phyloP scores from a whole-genome alignment of 2,113 vertebrate genomes.

The Gallinago media region DNA sequence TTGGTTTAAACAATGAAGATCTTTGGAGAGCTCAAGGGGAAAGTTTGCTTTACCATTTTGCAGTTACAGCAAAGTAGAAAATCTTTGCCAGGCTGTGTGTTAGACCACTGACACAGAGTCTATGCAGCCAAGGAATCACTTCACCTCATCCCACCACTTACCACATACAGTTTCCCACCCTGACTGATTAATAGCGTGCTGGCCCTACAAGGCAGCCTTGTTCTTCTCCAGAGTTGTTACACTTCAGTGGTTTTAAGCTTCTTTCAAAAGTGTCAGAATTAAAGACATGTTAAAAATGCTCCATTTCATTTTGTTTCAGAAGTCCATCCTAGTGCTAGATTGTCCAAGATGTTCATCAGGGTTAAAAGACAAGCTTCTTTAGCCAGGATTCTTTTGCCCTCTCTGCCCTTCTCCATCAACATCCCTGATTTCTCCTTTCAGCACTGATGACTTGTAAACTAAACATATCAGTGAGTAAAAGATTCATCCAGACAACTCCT shows the following conservation, averaged over 20 bases:
- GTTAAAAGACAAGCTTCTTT: background rate
- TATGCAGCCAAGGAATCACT: background rate
- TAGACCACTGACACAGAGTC: background rate
- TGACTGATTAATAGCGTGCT: background rate
- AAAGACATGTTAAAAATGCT: background rate
- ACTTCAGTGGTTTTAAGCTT: background rate
- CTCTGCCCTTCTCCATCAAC: background rate
- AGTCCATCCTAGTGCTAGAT: background rate
- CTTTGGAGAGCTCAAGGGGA: background rate
- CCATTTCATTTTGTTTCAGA: background rate
- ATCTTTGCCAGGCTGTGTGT: background rate
- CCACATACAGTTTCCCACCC: background rate
- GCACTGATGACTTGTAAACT: background rate
- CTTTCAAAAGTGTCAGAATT: background rate
- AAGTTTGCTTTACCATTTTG: background rate
- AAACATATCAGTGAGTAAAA: background rate
- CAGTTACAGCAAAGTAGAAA: background rate
- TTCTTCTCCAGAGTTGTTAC: background rate
- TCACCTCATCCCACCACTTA: background rate
- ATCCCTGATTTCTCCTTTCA: background rate
- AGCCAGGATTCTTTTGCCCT: background rate
- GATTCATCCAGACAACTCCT: background rate
- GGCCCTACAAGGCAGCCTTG: slow-evolving; percentile 2
- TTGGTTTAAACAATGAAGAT: background rate
- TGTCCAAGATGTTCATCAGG: background rate